phyloP scores from a whole-genome alignment of 1,140 invertebrate genomes.

The Drosophila repleta region DNA sequence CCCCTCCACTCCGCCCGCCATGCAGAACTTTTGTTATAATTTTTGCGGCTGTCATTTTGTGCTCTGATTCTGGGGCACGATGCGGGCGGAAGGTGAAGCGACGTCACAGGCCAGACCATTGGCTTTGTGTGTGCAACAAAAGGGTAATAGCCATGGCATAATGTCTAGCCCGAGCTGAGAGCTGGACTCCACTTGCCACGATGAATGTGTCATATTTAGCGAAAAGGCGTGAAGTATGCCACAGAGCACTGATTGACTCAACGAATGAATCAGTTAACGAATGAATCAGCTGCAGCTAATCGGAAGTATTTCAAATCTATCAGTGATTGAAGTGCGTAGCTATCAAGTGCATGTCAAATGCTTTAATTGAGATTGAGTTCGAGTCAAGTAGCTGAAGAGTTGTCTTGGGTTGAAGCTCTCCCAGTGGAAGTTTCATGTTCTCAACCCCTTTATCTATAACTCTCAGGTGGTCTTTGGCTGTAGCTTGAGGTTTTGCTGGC shows the following conservation, averaged over 20 bases:
- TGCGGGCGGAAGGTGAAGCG: constrained; percentile 5
- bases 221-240: constrained; percentile 1
- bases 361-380: too few relatives aligned
- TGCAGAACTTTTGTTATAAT: constrained; percentile 72
- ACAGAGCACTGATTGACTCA: constrained; percentile 1
- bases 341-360: too few relatives aligned
- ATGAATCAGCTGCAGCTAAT: neutral
- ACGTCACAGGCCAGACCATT: neutral
- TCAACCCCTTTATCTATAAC: neutral
- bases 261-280: neutral
- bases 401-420: too few relatives aligned
- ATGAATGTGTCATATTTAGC: constrained; percentile 15
- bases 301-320: too few relatives aligned
- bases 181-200: constrained; percentile 5
- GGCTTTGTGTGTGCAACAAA: constrained; percentile 26
- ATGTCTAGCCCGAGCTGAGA: neutral
- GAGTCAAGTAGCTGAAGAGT: too few relatives aligned
- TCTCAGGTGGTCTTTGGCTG: neutral
- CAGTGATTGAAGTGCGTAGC: too few relatives aligned
- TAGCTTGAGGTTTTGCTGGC: neutral
- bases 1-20: neutral
- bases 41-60: constrained; percentile 69
- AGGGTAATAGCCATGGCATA: constrained; percentile 13
- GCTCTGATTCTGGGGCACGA: constrained; percentile 58
- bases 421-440: too few relatives aligned